Percentiles rank a stretch among this genome's conserved stretches.
phyloP scores from a whole-genome alignment of 2,113 vertebrate genomes.

The Phaethon lepturus region DNA sequence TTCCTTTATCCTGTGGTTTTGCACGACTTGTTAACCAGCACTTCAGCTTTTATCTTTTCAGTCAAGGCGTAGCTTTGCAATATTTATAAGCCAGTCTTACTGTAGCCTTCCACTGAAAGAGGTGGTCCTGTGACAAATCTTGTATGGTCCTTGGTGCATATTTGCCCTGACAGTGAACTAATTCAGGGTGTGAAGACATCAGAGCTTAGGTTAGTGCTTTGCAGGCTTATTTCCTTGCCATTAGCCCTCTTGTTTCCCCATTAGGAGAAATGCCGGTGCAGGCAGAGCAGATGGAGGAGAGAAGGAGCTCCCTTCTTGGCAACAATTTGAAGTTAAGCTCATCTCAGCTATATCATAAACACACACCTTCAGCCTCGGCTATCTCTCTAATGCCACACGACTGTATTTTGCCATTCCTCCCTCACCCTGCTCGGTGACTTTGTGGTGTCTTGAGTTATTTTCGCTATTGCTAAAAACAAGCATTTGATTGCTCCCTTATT shows the following conservation, averaged over 20 bases:
- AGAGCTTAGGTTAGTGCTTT: not conserved
- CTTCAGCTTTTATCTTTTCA: not conserved
- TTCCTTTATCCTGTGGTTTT: not conserved
- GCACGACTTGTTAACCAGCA: not conserved
- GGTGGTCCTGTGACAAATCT: not conserved
- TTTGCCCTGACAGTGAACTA: not conserved
- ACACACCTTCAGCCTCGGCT: not conserved
- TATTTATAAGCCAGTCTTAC: not conserved
- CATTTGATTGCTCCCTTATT: slow-evolving; percentile 32
- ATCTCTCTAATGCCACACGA: slow-evolving; percentile 33
- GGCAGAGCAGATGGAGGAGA: not conserved
- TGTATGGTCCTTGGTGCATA: not conserved
- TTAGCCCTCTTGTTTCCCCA: not conserved
- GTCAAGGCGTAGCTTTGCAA: not conserved
- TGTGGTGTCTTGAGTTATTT: not conserved
- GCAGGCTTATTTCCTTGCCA: not conserved
- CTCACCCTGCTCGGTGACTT: not conserved
- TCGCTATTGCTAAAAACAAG: not conserved
- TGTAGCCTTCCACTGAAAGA: not conserved
- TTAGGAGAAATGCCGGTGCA: not conserved
- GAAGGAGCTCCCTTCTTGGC: slow-evolving; percentile 45
- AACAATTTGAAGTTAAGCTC: not conserved
- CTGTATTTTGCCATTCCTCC: slow-evolving; percentile 7
- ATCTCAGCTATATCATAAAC: not conserved
- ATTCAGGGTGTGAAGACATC: not conserved